phyloP scores from a whole-genome alignment of 2,797 vertebrate genomes.

The Knipowitschia caucasica region DNA sequence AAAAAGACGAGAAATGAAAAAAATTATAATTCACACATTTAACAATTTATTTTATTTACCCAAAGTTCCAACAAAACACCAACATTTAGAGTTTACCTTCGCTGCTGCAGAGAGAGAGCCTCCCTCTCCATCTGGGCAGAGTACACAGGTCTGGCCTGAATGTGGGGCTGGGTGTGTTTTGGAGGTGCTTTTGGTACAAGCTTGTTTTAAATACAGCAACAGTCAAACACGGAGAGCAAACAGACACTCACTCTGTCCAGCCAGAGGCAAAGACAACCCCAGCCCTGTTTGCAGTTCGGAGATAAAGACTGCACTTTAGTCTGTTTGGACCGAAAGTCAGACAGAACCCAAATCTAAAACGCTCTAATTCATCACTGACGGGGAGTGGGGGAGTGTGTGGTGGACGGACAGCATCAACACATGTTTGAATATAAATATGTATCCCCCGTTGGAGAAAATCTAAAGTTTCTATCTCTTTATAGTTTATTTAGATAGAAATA shows the following conservation, averaged over 20 bases:
- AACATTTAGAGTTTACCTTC: background rate
- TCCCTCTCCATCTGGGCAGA: background rate
- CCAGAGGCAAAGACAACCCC: background rate
- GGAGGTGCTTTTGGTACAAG: slow-evolving; percentile 5
- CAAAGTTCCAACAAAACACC: too few relatives aligned
- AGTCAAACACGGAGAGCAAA: slow-evolving; percentile 3
- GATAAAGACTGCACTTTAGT: background rate
- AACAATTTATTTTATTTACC: too few relatives aligned
- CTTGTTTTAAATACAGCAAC: background rate
- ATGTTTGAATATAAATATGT: too few relatives aligned
- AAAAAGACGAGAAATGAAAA: too few relatives aligned
- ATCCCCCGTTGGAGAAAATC: too few relatives aligned
- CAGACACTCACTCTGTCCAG: background rate
- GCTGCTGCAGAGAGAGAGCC: background rate
- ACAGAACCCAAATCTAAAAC: background rate
- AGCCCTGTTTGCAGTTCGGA: background rate
- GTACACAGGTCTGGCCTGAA: background rate
- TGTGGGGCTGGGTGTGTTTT: background rate
- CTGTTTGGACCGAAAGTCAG: background rate
- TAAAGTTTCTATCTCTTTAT: too few relatives aligned
- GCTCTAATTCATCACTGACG: background rate
- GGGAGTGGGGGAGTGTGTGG: too few relatives aligned
- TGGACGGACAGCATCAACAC: too few relatives aligned
- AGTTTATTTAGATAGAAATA: too few relatives aligned
- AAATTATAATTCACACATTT: too few relatives aligned